Conservation (phyloP, 2,888 invertebrate genomes). For the Pimpla rufipes region DNA sequence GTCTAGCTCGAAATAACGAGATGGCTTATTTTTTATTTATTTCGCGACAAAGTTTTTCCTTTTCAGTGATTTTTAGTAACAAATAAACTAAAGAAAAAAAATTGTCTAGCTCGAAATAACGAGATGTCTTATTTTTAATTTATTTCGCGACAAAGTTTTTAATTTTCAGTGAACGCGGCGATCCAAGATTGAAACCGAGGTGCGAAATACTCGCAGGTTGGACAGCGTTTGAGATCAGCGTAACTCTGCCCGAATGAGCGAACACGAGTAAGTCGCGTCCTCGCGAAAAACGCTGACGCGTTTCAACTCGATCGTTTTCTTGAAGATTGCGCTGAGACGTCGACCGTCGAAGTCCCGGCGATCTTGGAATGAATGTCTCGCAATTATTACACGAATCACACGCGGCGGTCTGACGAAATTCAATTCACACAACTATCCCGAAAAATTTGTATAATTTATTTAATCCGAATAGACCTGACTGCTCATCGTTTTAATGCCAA, state of each 20-base stretch:
- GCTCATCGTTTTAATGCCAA: background rate
- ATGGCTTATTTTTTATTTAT: background rate
- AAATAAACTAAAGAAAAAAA: background rate
- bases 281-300: slow-evolving; percentile 1
- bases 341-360: slow-evolving; percentile 1
- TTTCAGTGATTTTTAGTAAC: too few species aligned
- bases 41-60: background rate
- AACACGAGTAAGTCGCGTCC: background rate
- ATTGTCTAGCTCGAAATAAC: background rate
- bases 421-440: slow-evolving; percentile 21
- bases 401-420: slow-evolving; percentile 77
- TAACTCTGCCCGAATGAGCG: background rate
- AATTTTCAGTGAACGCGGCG: background rate
- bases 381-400: slow-evolving; percentile 82
- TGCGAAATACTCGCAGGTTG: background rate
- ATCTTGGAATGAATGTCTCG: slow-evolving; percentile 40
- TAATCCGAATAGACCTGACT: slow-evolving; percentile 33
- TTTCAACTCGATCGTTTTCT: background rate
- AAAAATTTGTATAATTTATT: slow-evolving; percentile 47
- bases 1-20: background rate
- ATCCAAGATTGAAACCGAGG: background rate
- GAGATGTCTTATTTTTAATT: background rate
- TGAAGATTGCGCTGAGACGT: background rate
- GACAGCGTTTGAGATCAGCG: background rate
- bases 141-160: background rate